These are phyloP conservation scores for Unio delphinus DNA, from an alignment of 2,888 invertebrate species.

Conservation along the genomic window DNA sequence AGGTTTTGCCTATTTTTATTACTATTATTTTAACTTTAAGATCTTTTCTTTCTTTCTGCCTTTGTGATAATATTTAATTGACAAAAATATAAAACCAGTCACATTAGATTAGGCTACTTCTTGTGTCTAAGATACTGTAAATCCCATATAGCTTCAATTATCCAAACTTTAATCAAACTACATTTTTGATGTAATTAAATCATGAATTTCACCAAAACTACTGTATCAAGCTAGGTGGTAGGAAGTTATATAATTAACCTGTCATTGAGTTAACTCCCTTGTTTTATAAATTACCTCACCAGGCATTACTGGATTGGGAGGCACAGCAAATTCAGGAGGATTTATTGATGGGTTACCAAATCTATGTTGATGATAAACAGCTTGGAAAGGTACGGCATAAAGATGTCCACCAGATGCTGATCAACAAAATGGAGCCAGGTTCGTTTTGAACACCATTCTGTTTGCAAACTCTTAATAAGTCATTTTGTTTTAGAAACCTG, in stretches of 20 bases:
- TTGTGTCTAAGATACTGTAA: too few species aligned
- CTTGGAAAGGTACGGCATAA: conserved; percentile 59
- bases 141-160: too few species aligned
- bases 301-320: conserved; percentile 67
- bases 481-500: background rate
- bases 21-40: background rate
- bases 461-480: background rate
- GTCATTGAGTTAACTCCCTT: too few species aligned
- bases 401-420: conserved; percentile 60
- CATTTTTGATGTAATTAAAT: too few species aligned
- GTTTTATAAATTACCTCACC: conserved; percentile 8
- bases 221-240: too few species aligned
- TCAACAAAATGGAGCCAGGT: conserved; percentile 69
- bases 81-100: too few species aligned
- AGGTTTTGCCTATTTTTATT: background rate
- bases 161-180: too few species aligned
- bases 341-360: conserved; percentile 65
- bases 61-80: too few species aligned
- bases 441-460: conserved; percentile 1
- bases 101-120: too few species aligned
- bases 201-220: too few species aligned
- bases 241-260: background rate
- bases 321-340: conserved; percentile 54
- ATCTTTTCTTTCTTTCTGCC: too few species aligned
- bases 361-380: conserved; percentile 66